phyloP scores from a whole-genome alignment of 2,797 vertebrate genomes.

The Synanceia verrucosa region DNA sequence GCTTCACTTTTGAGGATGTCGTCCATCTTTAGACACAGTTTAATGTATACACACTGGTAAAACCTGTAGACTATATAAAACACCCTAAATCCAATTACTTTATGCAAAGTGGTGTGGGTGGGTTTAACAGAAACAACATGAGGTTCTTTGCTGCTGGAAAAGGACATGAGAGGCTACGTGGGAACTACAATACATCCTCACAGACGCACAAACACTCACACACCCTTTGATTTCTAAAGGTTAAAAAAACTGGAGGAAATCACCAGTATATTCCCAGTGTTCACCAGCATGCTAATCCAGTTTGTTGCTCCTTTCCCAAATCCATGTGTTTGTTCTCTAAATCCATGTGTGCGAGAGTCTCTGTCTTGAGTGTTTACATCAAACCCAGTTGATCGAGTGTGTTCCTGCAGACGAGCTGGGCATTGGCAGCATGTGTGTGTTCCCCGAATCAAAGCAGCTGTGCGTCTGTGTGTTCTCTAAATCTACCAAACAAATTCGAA shows the following conservation, averaged over 20 bases:
- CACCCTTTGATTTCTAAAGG: conserved; percentile 9
- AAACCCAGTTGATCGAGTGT: conserved; percentile 4
- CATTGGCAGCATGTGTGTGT: background rate
- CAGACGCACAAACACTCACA: background rate
- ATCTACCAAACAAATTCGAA: conserved; percentile 27
- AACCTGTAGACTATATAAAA: conserved; percentile 12
- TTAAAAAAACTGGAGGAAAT: background rate
- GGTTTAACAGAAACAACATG: conserved; percentile 1
- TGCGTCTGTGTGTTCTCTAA: background rate
- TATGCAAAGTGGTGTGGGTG: conserved; percentile 20
- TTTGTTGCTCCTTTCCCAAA: background rate
- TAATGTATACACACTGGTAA: too few relatives aligned
- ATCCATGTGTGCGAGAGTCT: background rate
- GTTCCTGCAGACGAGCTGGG: conserved; percentile 1
- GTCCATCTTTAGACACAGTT: too few relatives aligned
- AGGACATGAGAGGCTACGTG: background rate
- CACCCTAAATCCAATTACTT: conserved; percentile 46
- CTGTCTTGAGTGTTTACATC: background rate
- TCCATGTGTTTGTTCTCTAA: conserved; percentile 19
- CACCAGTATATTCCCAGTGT: background rate
- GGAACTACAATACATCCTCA: background rate
- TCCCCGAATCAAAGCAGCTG: background rate
- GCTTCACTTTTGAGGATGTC: too few relatives aligned
- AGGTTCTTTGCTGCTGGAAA: background rate
- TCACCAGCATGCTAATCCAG: conserved; percentile 37